Conservation (phyloP, 2,113 vertebrate species). For the Psettodes erumei region DNA sequence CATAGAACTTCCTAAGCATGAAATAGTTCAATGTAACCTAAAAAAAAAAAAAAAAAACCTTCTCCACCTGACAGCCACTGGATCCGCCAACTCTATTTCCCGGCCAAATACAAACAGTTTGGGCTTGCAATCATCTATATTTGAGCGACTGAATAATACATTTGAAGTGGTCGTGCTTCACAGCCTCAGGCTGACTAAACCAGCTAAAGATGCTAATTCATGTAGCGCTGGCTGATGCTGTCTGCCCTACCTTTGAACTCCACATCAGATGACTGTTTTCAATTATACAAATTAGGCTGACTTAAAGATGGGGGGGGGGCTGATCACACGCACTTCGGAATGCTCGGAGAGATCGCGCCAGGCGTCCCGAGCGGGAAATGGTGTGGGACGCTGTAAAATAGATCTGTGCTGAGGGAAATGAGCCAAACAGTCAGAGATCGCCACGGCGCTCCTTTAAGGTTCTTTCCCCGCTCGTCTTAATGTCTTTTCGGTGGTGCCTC, state of each 20-base stretch:
- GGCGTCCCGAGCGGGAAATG: constrained; percentile 65
- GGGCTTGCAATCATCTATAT: constrained; percentile 39
- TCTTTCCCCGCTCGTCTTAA: constrained; percentile 59
- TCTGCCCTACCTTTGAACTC: constrained; percentile 43
- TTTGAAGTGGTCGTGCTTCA: constrained; percentile 10
- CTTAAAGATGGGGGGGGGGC: constrained; percentile 25
- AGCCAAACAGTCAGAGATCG: constrained; percentile 62
- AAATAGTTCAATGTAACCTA: not conserved
- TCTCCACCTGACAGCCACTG: not conserved
- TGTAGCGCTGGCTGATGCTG: constrained; percentile 35
- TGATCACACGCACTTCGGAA: constrained; percentile 55
- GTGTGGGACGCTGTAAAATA: constrained; percentile 70
- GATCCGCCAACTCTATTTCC: not conserved
- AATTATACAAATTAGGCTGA: constrained; percentile 71
- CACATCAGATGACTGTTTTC: constrained; percentile 69
- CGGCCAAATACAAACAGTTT: constrained; percentile 34
- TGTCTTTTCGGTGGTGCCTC: constrained; percentile 61
- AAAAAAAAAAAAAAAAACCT: not conserved
- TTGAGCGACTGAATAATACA: constrained; percentile 44
- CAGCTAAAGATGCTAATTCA: constrained; percentile 42
- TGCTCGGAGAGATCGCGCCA: constrained; percentile 42
- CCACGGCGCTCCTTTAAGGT: constrained; percentile 58
- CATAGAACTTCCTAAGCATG: not conserved
- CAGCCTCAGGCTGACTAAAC: not conserved
- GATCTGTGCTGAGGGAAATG: constrained; percentile 70